Conservation (phyloP, 2,888 invertebrate species). For the Automeris io region DNA sequence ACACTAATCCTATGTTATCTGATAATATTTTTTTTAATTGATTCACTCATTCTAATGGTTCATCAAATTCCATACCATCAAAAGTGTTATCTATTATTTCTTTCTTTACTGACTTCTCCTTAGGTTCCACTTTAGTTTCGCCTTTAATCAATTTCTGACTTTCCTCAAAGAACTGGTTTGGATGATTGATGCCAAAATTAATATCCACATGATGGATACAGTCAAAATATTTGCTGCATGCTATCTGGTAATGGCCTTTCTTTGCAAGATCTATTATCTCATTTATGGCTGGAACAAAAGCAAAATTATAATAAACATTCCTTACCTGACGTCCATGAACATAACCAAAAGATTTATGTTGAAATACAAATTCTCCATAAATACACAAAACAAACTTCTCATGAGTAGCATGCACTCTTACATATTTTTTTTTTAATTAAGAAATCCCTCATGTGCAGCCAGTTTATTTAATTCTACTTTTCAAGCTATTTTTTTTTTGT, state of each 20-base stretch:
- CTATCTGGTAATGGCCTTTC: slow-evolving; percentile 90
- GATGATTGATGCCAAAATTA: slow-evolving; percentile 87
- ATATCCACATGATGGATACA: slow-evolving; percentile 79
- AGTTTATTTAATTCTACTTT: too few species aligned
- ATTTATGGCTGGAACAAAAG: slow-evolving; percentile 75
- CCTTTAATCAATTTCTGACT: slow-evolving; percentile 78
- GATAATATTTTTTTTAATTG: too few species aligned
- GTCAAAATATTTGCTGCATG: slow-evolving; percentile 93
- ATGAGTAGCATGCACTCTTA: too few species aligned
- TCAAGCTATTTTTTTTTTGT: too few species aligned
- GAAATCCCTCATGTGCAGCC: too few species aligned
- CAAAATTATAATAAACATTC: background rate
- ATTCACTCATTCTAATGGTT: slow-evolving; percentile 33
- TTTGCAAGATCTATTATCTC: slow-evolving; percentile 85
- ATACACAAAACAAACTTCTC: too few species aligned
- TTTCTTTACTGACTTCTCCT: slow-evolving; percentile 37
- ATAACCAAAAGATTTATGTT: too few species aligned
- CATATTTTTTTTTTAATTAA: too few species aligned
- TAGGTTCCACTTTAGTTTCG: slow-evolving; percentile 47
- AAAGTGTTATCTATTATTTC: slow-evolving; percentile 36
- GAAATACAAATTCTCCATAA: too few species aligned
- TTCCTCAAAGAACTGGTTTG: slow-evolving; percentile 94
- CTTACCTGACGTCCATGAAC: too few species aligned
- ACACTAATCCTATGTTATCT: too few species aligned
- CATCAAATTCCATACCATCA: slow-evolving; percentile 61